A percentile compares a stretch with the other conserved stretches of the same genome.
These are phyloP conservation scores for Hycleus phaleratus DNA, from an alignment of 1,140 invertebrate genomes.

Conservation along the genomic window DNA sequence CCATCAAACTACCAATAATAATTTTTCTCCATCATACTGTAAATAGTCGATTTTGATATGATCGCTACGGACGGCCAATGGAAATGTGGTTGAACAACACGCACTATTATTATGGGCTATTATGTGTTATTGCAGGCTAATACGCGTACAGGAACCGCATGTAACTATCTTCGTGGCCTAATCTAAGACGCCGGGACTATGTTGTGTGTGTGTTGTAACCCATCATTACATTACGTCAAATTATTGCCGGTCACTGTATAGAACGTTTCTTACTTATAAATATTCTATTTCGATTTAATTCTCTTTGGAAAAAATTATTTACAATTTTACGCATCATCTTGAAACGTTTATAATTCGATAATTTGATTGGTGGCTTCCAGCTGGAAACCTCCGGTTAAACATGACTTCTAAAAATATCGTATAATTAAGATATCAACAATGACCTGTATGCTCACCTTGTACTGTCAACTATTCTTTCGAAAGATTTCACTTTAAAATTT, in stretches of 20 bases:
- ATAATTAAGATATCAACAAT: too few relatives aligned
- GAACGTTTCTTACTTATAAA: too few relatives aligned
- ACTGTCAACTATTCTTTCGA: too few relatives aligned
- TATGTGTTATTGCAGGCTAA: slow-evolving; percentile 40
- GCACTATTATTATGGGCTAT: slow-evolving; percentile 40
- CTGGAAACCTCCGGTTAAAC: background rate
- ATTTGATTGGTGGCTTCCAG: too few relatives aligned
- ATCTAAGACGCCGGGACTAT: slow-evolving; percentile 27
- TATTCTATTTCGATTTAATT: too few relatives aligned
- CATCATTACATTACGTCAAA: slow-evolving; percentile 32
- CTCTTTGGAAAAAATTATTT: too few relatives aligned
- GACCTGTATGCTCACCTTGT: too few relatives aligned
- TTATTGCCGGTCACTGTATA: background rate
- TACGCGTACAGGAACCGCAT: slow-evolving; percentile 31
- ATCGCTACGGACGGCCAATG: slow-evolving; percentile 31
- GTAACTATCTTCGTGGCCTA: slow-evolving; percentile 28
- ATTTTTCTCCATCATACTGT: slow-evolving; percentile 38
- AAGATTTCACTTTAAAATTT: too few relatives aligned
- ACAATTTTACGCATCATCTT: too few relatives aligned
- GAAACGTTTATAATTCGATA: too few relatives aligned
- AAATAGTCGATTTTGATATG: slow-evolving; percentile 37
- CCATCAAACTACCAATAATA: slow-evolving; percentile 34
- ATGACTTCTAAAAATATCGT: background rate
- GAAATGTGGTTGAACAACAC: slow-evolving; percentile 27
- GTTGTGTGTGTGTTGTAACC: slow-evolving; percentile 15